Conservation (phyloP, 2,113 vertebrate genomes). For the Panthera leo region DNA sequence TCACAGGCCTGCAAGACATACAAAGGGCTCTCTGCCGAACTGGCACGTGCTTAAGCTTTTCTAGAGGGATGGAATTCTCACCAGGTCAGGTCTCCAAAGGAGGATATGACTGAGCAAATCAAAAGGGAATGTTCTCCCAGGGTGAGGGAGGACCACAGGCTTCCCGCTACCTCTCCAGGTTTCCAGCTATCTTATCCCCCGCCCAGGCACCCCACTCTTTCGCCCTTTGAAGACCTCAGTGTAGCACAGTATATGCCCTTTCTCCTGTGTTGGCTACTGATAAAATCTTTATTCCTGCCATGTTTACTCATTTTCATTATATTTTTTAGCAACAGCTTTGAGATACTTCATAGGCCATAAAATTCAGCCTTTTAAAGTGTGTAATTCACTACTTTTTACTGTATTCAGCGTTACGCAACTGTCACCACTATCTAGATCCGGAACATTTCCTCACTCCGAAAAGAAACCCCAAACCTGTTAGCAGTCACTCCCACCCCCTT, state of each 20-base stretch:
- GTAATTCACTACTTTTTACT: neutral
- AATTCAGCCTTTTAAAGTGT: neutral
- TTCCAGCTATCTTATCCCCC: neutral
- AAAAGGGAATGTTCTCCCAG: neutral
- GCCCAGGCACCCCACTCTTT: too few species aligned
- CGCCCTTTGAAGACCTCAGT: neutral
- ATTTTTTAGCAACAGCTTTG: neutral
- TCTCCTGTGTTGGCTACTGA: neutral
- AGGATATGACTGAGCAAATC: neutral
- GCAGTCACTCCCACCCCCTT: neutral
- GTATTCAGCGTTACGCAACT: neutral
- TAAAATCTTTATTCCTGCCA: neutral
- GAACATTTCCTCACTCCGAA: neutral
- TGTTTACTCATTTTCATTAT: neutral
- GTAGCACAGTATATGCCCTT: neutral
- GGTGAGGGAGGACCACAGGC: neutral
- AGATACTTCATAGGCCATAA: neutral
- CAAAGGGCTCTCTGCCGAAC: neutral
- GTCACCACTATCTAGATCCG: neutral
- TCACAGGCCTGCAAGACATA: slow-evolving; percentile 93
- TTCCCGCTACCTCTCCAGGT: neutral
- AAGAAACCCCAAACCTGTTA: neutral
- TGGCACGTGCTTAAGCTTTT: neutral
- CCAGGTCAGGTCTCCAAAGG: neutral
- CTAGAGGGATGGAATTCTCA: neutral